These are phyloP conservation scores for Pseudoatta argentina DNA, from an alignment of 1,140 invertebrate species.

Conservation along the genomic window DNA sequence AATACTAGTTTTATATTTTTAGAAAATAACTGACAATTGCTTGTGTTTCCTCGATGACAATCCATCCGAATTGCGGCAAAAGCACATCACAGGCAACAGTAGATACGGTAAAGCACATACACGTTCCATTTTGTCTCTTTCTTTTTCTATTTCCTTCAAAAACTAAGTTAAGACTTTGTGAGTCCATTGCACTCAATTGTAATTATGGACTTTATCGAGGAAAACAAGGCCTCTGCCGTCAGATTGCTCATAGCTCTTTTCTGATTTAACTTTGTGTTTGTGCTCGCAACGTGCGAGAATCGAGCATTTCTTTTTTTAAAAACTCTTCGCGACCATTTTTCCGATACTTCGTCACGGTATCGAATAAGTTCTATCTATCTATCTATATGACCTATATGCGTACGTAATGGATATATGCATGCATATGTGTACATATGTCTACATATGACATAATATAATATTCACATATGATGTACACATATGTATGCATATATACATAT, in stretches of 20 bases:
- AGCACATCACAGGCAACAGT: slow-evolving; percentile 67
- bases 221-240: slow-evolving; percentile 77
- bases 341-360: slow-evolving; percentile 80
- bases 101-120: slow-evolving; percentile 21
- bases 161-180: slow-evolving; percentile 67
- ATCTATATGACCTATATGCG: slow-evolving; percentile 61
- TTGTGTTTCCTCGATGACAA: slow-evolving; percentile 73
- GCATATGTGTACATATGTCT: slow-evolving; percentile 43
- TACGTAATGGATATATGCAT: slow-evolving; percentile 56
- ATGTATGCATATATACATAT: slow-evolving; percentile 73
- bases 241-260: slow-evolving; percentile 74
- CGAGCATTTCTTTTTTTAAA: slow-evolving; percentile 78
- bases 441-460: slow-evolving; percentile 45
- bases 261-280: slow-evolving; percentile 76
- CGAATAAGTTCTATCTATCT: slow-evolving; percentile 82
- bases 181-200: slow-evolving; percentile 63
- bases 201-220: slow-evolving; percentile 72
- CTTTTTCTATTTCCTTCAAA: slow-evolving; percentile 38
- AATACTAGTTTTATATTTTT: slow-evolving; percentile 83
- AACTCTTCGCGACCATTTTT: slow-evolving; percentile 77
- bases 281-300: slow-evolving; percentile 78
- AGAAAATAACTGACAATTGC: slow-evolving; percentile 83
- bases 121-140: slow-evolving; percentile 39
- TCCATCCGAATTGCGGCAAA: slow-evolving; percentile 63
- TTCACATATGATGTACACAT: slow-evolving; percentile 74